A percentile compares a stretch with the other conserved stretches of the same genome.
These are phyloP conservation scores for Noctua pronuba DNA, from an alignment of 2,888 invertebrate genomes.

Conservation along the genomic window DNA sequence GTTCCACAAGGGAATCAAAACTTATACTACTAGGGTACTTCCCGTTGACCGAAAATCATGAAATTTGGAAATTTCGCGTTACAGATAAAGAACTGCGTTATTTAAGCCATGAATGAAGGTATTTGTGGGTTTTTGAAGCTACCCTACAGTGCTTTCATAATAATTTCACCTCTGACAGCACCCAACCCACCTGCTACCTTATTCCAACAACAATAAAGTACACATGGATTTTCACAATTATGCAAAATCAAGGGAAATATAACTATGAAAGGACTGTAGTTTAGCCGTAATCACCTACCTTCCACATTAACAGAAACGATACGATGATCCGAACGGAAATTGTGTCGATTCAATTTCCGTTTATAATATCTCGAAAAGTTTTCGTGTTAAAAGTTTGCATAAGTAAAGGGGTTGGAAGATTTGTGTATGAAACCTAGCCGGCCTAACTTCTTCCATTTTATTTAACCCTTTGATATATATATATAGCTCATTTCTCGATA, in stretches of 20 bases:
- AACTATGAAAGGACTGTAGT: not conserved
- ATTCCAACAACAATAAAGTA: not conserved
- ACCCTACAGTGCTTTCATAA: not conserved
- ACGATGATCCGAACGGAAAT: constrained; percentile 46
- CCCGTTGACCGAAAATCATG: too few relatives aligned
- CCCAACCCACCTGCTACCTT: not conserved
- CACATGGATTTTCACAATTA: not conserved
- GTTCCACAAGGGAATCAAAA: too few relatives aligned
- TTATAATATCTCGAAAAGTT: constrained; percentile 29
- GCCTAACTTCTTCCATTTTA: too few relatives aligned
- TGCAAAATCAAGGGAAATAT: not conserved
- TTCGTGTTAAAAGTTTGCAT: constrained; percentile 11
- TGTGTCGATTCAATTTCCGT: constrained; percentile 52
- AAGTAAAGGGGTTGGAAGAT: not conserved
- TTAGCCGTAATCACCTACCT: too few relatives aligned
- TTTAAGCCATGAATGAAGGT: not conserved
- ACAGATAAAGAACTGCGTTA: not conserved
- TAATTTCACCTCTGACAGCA: not conserved
- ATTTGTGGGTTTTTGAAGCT: too few relatives aligned
- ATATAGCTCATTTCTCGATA: too few relatives aligned
- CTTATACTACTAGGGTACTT: too few relatives aligned
- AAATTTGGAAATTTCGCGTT: not conserved
- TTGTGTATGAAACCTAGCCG: too few relatives aligned
- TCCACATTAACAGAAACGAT: too few relatives aligned
- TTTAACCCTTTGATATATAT: too few relatives aligned